Conservation (phyloP, 2,113 vertebrate species). For the Vireo altiloquus region DNA sequence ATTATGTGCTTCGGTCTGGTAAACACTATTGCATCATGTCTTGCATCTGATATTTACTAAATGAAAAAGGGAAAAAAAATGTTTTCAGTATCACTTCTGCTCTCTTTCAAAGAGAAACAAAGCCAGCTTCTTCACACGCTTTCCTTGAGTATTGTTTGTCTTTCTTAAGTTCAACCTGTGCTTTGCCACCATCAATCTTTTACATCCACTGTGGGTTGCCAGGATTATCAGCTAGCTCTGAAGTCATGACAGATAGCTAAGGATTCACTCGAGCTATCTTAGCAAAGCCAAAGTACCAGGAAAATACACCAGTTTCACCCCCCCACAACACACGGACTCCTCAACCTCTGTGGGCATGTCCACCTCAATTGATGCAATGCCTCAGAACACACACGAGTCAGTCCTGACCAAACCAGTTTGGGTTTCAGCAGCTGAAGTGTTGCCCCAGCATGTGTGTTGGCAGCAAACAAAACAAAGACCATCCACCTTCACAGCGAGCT, state of each 20-base stretch:
- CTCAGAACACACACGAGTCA: fast-evolving
- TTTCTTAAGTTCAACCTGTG: neutral
- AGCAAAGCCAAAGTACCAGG: neutral
- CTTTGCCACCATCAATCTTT: neutral
- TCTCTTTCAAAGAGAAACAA: neutral
- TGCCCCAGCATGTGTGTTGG: neutral
- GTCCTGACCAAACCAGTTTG: neutral
- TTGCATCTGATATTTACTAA: neutral
- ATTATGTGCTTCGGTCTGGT: conserved; percentile 20
- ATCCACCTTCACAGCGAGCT: neutral
- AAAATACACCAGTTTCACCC: neutral
- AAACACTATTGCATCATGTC: conserved; percentile 51
- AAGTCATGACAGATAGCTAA: neutral
- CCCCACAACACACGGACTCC: fast-evolving
- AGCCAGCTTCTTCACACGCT: neutral
- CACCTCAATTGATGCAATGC: neutral
- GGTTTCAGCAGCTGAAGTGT: neutral
- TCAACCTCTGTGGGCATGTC: neutral
- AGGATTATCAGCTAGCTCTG: neutral
- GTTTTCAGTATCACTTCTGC: conserved; percentile 25
- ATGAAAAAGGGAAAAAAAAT: neutral
- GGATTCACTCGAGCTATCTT: neutral
- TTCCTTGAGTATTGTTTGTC: neutral
- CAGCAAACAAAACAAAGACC: neutral
- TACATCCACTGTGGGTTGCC: neutral